Evolutionary conservation across 2,797 vertebrate genomes (phyloP).

Genomic region (Enteromius radiatus): DNA sequence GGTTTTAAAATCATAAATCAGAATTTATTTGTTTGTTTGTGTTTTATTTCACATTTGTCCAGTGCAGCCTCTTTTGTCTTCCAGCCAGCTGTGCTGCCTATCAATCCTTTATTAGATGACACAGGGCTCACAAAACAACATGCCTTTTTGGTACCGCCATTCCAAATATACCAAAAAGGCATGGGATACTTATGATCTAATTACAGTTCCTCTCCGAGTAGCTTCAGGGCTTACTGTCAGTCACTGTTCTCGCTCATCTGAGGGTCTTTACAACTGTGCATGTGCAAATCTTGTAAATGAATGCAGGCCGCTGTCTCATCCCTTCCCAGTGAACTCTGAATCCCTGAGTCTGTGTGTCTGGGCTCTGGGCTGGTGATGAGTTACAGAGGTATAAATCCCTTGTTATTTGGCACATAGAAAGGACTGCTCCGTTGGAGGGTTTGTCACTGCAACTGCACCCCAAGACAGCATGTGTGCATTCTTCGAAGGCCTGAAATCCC

Average conservation of each 20-base stretch:
- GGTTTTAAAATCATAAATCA: too few relatives aligned
- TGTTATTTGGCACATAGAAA: slow-evolving; percentile 34
- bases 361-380: slow-evolving; percentile 54
- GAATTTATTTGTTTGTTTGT: background rate
- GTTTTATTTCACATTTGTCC: background rate
- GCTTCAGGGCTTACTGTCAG: slow-evolving; percentile 42
- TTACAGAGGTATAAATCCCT: slow-evolving; percentile 54
- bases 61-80: background rate
- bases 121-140: slow-evolving; percentile 24
- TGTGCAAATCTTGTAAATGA: slow-evolving; percentile 38
- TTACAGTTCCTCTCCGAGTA: slow-evolving; percentile 30
- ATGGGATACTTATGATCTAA: slow-evolving; percentile 47
- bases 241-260: slow-evolving; percentile 38
- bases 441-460: slow-evolving; percentile 45
- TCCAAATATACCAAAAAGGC: slow-evolving; percentile 28
- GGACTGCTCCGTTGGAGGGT: slow-evolving; percentile 45
- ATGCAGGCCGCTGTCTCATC: slow-evolving; percentile 42
- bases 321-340: slow-evolving; percentile 36
- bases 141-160: slow-evolving; percentile 33
- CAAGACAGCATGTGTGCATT: slow-evolving; percentile 56
- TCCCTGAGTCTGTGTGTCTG: slow-evolving; percentile 45
- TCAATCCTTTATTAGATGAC: slow-evolving; percentile 14
- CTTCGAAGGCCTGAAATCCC: slow-evolving; percentile 60
- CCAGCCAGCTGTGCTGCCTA: slow-evolving; percentile 11
- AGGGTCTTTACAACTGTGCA: slow-evolving; percentile 35